phyloP scores from a whole-genome alignment of 1,140 invertebrate genomes.

The Anastatus disparis region DNA sequence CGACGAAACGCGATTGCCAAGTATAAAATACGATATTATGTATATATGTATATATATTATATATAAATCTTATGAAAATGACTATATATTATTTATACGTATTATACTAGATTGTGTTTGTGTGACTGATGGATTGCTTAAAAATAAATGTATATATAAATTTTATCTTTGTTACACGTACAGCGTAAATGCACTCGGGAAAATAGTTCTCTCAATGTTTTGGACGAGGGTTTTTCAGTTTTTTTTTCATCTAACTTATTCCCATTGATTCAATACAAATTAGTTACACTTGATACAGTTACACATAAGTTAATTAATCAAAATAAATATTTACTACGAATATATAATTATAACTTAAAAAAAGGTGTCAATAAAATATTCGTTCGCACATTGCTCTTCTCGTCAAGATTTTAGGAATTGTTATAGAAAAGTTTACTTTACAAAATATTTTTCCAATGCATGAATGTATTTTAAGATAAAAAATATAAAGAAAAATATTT shows the following conservation, averaged over 20 bases:
- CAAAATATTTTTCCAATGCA: not conserved
- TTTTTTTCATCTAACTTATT: no score
- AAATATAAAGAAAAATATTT: not conserved
- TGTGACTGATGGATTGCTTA: constrained; percentile 54
- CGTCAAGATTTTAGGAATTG: not conserved
- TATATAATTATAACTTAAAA: constrained; percentile 27
- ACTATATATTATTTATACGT: constrained; percentile 16
- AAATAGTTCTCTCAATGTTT: constrained; percentile 18
- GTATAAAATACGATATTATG: constrained; percentile 36
- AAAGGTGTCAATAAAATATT: constrained; percentile 2
- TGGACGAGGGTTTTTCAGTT: constrained; percentile 9
- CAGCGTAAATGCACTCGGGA: constrained; percentile 36
- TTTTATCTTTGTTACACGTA: constrained; percentile 17
- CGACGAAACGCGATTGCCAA: constrained; percentile 36
- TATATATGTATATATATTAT: not conserved
- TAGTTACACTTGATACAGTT: constrained; percentile 22
- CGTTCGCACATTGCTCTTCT: constrained; percentile 4
- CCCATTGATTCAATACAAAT: constrained; percentile 20
- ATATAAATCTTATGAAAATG: not conserved
- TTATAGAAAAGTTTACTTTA: not conserved
- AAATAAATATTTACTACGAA: constrained; percentile 37
- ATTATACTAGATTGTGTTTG: constrained; percentile 42
- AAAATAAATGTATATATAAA: constrained; percentile 13
- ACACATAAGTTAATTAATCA: constrained; percentile 17
- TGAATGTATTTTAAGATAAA: not conserved